Conservation (phyloP, 1,140 invertebrate species). For the Uloborus diversus region DNA sequence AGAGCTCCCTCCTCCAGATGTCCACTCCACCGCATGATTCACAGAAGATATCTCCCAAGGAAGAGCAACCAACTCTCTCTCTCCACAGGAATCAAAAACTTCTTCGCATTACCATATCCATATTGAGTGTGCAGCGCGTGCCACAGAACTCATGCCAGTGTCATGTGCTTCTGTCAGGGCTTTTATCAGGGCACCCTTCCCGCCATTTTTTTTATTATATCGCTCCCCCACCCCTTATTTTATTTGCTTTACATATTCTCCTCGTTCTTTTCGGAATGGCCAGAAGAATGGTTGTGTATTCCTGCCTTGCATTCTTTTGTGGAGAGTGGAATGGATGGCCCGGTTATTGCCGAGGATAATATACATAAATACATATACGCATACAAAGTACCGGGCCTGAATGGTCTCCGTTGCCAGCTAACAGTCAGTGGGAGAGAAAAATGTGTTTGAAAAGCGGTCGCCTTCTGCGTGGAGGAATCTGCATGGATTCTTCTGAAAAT, state of each 20-base stretch:
- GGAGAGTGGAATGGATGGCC: background rate
- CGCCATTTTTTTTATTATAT: background rate
- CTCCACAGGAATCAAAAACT: background rate
- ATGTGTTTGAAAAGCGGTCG: constrained; percentile 15
- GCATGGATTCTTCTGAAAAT: background rate
- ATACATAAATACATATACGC: constrained; percentile 53
- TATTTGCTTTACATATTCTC: constrained; percentile 54
- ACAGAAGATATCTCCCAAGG: background rate
- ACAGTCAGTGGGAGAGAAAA: constrained; percentile 40
- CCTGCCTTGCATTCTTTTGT: constrained; percentile 26
- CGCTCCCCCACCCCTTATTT: constrained; percentile 8
- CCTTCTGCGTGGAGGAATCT: constrained; percentile 33
- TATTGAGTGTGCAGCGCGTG: constrained; percentile 19
- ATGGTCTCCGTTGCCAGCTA: constrained; percentile 26
- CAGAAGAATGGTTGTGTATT: constrained; percentile 27
- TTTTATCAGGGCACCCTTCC: constrained; percentile 23
- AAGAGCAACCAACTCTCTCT: background rate
- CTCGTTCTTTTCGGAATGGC: background rate
- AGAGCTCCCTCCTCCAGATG: no score
- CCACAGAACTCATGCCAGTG: background rate
- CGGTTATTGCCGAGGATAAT: constrained; percentile 53
- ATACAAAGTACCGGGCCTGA: constrained; percentile 49
- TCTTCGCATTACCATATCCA: constrained; percentile 33
- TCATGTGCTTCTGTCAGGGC: constrained; percentile 40
- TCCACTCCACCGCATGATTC: no score